These are phyloP conservation scores for Drosophila pallidifrons DNA, from an alignment of 1,140 invertebrate species.

Conservation along the genomic window DNA sequence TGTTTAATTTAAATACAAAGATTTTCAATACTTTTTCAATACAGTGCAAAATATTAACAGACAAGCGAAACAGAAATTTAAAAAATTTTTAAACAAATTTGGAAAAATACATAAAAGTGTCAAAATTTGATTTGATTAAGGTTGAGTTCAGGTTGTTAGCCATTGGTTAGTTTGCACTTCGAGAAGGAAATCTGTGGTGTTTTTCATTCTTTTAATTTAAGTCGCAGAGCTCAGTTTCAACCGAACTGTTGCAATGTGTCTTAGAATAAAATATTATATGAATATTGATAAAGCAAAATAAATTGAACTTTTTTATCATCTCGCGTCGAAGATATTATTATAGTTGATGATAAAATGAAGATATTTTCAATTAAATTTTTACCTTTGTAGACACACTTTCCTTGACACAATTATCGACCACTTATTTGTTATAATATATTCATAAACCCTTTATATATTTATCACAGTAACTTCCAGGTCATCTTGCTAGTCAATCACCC, in stretches of 20 bases:
- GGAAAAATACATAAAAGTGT: constrained; percentile 6
- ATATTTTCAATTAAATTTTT: too few species aligned
- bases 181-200: constrained; percentile 66
- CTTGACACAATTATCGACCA: too few species aligned
- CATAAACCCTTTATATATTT: too few species aligned
- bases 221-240: too few species aligned
- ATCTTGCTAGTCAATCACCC: background rate
- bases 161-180: constrained; percentile 57
- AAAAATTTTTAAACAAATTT: constrained; percentile 1
- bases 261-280: too few species aligned
- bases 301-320: too few species aligned
- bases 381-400: too few species aligned
- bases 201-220: background rate
- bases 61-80: constrained; percentile 15
- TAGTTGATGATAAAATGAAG: too few species aligned
- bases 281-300: too few species aligned
- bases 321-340: too few species aligned
- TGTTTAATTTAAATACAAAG: constrained; percentile 32
- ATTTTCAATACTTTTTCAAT: constrained; percentile 41
- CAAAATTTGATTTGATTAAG: constrained; percentile 1
- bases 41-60: constrained; percentile 37
- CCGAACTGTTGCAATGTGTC: too few species aligned
- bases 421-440: too few species aligned
- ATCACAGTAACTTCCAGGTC: background rate
- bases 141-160: constrained; percentile 42